These are phyloP conservation scores for Pseudochromis fuscus DNA, from an alignment of 2,797 vertebrate species.

Conservation along the genomic window DNA sequence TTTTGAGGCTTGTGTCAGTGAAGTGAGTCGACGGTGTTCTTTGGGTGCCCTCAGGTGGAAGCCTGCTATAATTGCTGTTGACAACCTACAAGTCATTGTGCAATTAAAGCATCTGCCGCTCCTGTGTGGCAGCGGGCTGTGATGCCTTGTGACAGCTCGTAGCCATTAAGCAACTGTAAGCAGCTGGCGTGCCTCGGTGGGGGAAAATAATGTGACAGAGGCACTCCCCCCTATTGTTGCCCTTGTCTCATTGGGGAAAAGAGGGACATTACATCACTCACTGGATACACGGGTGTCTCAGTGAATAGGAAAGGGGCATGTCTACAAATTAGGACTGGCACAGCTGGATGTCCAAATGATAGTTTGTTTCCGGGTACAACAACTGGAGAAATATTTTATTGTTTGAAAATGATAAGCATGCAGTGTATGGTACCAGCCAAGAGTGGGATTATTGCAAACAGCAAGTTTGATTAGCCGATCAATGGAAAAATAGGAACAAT, in stretches of 20 bases:
- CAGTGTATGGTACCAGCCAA: not conserved
- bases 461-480: too few species aligned
- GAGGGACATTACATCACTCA: conserved; percentile 80
- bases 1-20: conserved; percentile 30
- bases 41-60: conserved; percentile 84
- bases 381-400: conserved; percentile 31
- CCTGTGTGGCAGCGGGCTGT: conserved; percentile 79
- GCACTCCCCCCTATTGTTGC: conserved; percentile 78
- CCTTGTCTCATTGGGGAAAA: conserved; percentile 82
- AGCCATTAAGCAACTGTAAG: conserved; percentile 88
- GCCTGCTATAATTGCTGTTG: conserved; percentile 77
- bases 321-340: conserved; percentile 67
- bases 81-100: conserved; percentile 81
- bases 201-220: conserved; percentile 85
- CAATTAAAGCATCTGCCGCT: conserved; percentile 86
- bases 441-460: too few species aligned
- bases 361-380: conserved; percentile 46
- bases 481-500: not conserved
- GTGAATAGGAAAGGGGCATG: conserved; percentile 49
- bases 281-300: conserved; percentile 57
- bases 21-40: conserved; percentile 66
- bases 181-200: conserved; percentile 84
- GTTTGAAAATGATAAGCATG: conserved; percentile 12
- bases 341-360: conserved; percentile 60
- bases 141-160: conserved; percentile 86